These are phyloP conservation scores for Schlechtendalia chinensis DNA, from an alignment of 1,140 invertebrate species.

Conservation along the genomic window DNA sequence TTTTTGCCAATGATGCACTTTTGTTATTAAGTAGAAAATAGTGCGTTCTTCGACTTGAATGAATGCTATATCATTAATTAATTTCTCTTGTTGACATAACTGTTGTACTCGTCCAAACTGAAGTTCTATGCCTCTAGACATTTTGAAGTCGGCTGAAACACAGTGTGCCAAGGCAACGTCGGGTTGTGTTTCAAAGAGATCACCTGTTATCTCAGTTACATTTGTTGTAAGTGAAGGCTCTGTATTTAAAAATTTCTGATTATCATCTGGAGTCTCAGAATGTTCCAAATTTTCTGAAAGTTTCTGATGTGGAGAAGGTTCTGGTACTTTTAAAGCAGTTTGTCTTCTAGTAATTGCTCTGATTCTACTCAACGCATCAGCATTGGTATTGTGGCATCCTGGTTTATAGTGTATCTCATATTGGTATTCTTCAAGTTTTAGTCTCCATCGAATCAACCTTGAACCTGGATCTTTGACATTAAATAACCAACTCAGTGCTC, in stretches of 20 bases:
- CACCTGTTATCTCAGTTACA: not conserved
- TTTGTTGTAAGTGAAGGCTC: not conserved
- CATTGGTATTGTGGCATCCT: slow-evolving; percentile 55
- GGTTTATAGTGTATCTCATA: slow-evolving; percentile 58
- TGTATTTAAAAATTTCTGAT: not conserved
- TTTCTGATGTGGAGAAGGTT: not conserved
- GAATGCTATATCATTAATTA: not conserved
- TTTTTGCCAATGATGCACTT: not conserved
- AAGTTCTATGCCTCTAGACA: not conserved
- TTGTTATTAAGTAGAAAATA: not conserved
- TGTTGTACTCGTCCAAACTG: not conserved
- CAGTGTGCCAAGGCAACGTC: not conserved
- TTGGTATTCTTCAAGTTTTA: slow-evolving; percentile 59
- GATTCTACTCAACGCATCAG: slow-evolving; percentile 50
- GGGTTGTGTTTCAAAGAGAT: not conserved
- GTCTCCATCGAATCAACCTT: too few relatives aligned
- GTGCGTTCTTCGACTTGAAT: not conserved
- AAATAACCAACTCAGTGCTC: too few relatives aligned
- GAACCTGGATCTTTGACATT: too few relatives aligned
- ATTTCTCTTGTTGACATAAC: not conserved
- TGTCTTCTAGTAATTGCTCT: not conserved
- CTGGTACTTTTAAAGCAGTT: not conserved
- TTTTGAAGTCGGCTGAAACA: not conserved
- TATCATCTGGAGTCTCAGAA: too few relatives aligned
- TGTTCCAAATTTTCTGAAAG: not conserved